phyloP scores from a whole-genome alignment of 2,113 vertebrate genomes.

The Pelecanoides urinatrix region DNA sequence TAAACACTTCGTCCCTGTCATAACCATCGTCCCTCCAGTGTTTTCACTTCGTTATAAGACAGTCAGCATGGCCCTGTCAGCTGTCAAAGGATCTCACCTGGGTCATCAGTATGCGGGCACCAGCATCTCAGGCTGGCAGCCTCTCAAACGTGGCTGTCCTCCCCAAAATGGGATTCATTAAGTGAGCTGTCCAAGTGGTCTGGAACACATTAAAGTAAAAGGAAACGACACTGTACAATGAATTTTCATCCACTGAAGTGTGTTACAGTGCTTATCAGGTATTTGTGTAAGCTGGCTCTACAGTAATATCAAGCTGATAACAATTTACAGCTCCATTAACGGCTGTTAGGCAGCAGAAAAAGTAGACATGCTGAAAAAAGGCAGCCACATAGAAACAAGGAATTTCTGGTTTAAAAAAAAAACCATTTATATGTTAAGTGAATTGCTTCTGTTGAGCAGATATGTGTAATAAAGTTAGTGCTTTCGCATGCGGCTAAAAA shows the following conservation, averaged over 20 bases:
- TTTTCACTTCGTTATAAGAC: not conserved
- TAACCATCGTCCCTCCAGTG: not conserved
- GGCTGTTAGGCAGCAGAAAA: not conserved
- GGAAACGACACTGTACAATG: not conserved
- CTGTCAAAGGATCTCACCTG: not conserved
- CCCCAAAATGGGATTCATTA: constrained; percentile 41
- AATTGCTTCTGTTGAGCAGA: not conserved
- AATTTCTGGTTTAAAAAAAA: not conserved
- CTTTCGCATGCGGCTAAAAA: not conserved
- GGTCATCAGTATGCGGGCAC: not conserved
- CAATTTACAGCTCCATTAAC: constrained; percentile 31
- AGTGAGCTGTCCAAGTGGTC: constrained; percentile 12
- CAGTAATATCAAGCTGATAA: constrained; percentile 22
- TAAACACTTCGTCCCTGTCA: not conserved
- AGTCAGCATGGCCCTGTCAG: not conserved
- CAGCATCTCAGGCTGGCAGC: not conserved
- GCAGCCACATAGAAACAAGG: not conserved
- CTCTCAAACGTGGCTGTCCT: not conserved
- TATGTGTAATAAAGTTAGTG: not conserved
- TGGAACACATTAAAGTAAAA: constrained; percentile 43
- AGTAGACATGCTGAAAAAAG: not conserved
- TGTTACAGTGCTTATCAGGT: not conserved
- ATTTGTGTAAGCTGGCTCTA: not conserved
- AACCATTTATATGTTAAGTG: not conserved
- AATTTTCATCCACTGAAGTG: constrained; percentile 18